Evolutionary conservation across 2,888 invertebrate species (phyloP), one percentile per base, ranked within the genome.

Genomic region (Sarcophaga rosellei): DNA sequence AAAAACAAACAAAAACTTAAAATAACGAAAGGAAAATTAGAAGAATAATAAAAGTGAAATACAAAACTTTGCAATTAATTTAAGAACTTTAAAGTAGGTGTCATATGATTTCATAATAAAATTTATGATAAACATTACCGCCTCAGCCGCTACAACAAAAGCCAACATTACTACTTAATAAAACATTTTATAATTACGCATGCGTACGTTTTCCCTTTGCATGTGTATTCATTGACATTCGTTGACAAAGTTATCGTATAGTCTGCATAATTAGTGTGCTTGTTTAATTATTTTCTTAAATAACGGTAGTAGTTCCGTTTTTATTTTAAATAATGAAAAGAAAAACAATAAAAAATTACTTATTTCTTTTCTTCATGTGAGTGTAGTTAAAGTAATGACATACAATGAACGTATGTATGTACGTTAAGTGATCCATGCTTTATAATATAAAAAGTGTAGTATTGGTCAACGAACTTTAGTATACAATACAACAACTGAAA

Each of bases 271-370:
- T 57, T 61, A 15, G 53, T 53, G 4, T 66, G 63, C 65, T 75
- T 65, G 75, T 65, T n/a, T 35, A 15, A 15, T 20, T 45, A 23
- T 66, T 69, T 23, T 25, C 35, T 35, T 35, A 35, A 68, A 17
- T 82, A 86, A 86, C 86, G 83, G 86, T 74, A 61, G 15, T 44
- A 86, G 70, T 86, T 83, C 86, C 86, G 86, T 77, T 81, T 86
- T 63, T 35, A 69, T 61, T 69, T 53, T 15, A 21, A 74, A 76
- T 81, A 45, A 73, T 61, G 74, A 81, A 21, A 21, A 66, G 45
- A 65, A 17, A 59, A n/a, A 59, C 45, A 21, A n/a, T 57, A 8
- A 63, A 74, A 62, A 70, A 25, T 76, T 25, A 61, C 21, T 75
- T 66, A 77, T 77, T 77, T 82, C 35, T 72, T 61, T 85, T 78